Percentiles rank a stretch among this genome's conserved stretches.
Evolutionary conservation across 2,888 invertebrate genomes (phyloP).

Genomic region (Notodonta dromedarius): DNA sequence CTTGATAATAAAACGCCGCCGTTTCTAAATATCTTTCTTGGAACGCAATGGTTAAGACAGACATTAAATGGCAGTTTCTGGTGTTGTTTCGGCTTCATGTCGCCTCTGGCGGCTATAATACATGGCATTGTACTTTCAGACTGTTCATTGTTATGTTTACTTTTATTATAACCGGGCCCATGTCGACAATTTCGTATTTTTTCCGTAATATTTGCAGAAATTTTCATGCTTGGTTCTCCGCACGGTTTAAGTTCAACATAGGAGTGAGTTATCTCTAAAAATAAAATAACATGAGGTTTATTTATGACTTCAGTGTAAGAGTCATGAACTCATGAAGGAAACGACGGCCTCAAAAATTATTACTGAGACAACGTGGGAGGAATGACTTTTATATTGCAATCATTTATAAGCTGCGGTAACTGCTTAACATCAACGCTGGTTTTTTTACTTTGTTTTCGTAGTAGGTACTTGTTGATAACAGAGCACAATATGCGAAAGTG

Average conservation of each 20-base stretch:
- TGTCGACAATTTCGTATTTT: slow-evolving; percentile 11
- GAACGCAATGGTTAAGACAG: slow-evolving; percentile 20
- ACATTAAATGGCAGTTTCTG: slow-evolving; percentile 15
- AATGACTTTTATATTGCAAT: no score
- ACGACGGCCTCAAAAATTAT: no score
- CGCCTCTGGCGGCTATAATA: slow-evolving; percentile 20
- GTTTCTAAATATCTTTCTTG: not conserved
- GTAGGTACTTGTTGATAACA: slow-evolving; percentile 17
- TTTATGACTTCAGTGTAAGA: not conserved
- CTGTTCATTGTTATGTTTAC: slow-evolving; percentile 29
- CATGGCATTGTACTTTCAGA: slow-evolving; percentile 33
- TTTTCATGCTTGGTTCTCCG: slow-evolving; percentile 6
- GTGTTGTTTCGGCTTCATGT: slow-evolving; percentile 10
- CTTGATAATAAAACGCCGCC: not conserved
- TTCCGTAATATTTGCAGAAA: slow-evolving; percentile 6
- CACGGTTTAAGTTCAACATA: not conserved
- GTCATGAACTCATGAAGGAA: no score
- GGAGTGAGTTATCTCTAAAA: not conserved
- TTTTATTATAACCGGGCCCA: slow-evolving; percentile 31
- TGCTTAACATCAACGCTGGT: no score
- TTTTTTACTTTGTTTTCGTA: no score
- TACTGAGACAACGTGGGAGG: no score
- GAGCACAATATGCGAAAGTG: slow-evolving; percentile 23
- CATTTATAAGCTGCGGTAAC: no score
- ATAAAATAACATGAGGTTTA: not conserved